phyloP scores from a whole-genome alignment of 2,113 vertebrate genomes.

The Esox niger region DNA sequence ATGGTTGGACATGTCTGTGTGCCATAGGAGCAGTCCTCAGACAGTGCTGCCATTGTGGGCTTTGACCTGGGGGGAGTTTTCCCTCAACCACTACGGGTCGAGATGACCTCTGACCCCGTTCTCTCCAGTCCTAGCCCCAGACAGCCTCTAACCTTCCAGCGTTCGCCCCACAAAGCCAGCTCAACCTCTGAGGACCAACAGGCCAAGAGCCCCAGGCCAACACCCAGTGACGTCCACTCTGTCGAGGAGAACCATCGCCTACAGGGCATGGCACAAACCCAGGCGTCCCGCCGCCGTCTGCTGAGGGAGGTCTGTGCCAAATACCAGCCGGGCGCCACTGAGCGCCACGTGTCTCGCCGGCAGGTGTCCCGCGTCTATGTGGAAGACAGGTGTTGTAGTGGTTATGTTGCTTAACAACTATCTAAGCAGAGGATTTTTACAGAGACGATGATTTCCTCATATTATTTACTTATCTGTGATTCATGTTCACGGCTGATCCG shows the following conservation, averaged over 20 bases:
- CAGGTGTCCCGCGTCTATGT: slow-evolving; percentile 88
- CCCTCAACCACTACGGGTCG: accelerated
- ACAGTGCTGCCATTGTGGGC: background rate
- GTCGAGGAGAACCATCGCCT: slow-evolving; percentile 44
- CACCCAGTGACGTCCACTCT: slow-evolving; percentile 21
- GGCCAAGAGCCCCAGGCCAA: slow-evolving; percentile 17
- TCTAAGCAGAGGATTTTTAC: too few species aligned
- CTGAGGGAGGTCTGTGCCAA: slow-evolving; percentile 79
- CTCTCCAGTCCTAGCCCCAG: slow-evolving; percentile 22
- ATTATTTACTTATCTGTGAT: too few species aligned
- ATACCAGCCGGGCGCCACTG: slow-evolving; percentile 73
- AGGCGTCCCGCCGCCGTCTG: slow-evolving; percentile 75
- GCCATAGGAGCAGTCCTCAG: slow-evolving; percentile 11
- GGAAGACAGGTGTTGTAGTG: slow-evolving; percentile 72
- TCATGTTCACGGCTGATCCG: too few species aligned
- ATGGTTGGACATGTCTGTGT: background rate
- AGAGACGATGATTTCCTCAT: too few species aligned
- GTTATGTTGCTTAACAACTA: too few species aligned
- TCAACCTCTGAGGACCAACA: background rate
- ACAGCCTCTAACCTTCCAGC: slow-evolving; percentile 35
- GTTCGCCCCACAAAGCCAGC: background rate
- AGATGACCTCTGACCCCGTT: background rate
- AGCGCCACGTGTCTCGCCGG: slow-evolving; percentile 67
- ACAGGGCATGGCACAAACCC: slow-evolving; percentile 61
- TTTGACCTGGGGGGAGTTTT: background rate